These are phyloP conservation scores for Periphyllus acericola DNA, from an alignment of 2,888 invertebrate genomes.

Conservation along the genomic window DNA sequence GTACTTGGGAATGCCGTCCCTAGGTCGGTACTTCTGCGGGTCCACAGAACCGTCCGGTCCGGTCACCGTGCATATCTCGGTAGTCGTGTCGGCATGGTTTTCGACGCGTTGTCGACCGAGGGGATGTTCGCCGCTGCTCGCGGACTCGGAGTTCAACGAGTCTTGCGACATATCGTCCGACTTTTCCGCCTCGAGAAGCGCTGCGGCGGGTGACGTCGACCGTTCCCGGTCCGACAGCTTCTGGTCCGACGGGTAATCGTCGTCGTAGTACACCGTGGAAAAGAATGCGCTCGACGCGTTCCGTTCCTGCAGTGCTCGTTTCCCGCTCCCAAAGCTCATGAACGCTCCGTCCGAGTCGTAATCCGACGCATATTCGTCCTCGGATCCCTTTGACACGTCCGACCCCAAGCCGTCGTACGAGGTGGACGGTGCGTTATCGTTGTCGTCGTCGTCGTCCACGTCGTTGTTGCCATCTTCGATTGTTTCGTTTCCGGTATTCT, in stretches of 20 bases:
- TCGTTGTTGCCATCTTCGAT: no score
- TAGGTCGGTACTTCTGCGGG: slow-evolving; percentile 10
- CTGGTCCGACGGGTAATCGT: slow-evolving; percentile 42
- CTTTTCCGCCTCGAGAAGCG: not conserved
- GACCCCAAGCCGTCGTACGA: slow-evolving; percentile 12
- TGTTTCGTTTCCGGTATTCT: not conserved
- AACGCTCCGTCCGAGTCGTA: not conserved
- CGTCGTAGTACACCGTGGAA: slow-evolving; percentile 36
- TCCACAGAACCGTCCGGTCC: not conserved
- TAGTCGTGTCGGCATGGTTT: not conserved
- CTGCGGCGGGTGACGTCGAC: not conserved
- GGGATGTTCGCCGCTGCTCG: not conserved
- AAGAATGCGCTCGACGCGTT: slow-evolving; percentile 38
- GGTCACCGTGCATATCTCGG: not conserved
- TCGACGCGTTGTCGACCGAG: not conserved
- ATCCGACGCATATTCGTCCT: not conserved
- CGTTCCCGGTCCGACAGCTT: slow-evolving; percentile 1
- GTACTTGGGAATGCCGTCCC: slow-evolving; percentile 48
- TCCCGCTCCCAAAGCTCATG: slow-evolving; percentile 30
- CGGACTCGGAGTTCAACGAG: not conserved
- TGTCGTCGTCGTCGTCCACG: not conserved
- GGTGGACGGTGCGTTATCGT: not conserved
- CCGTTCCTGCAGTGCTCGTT: slow-evolving; percentile 35
- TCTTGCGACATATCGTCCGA: not conserved
- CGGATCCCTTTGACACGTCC: not conserved